Base-by-base conservation (phyloP, 1,140 invertebrate genomes). In the Amphibalanus amphitrite region DNA sequence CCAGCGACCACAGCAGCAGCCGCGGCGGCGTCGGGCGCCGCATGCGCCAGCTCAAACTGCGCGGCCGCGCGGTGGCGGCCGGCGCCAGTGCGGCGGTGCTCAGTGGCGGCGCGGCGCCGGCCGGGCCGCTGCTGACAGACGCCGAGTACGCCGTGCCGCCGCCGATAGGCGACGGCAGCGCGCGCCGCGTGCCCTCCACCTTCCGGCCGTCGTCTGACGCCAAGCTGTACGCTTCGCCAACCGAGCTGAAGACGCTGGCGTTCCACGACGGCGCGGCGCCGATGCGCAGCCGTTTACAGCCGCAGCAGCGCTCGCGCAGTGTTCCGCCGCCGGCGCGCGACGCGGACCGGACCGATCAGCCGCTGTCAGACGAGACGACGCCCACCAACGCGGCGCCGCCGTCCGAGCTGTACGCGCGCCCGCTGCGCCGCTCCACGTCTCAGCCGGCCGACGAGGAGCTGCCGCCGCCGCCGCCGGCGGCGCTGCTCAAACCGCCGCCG, bases 141-240 rank as follows among this genome's bases (percentile, higher is more conserved):
- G 47, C 10, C 6, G 47, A 59, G 47, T 59, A 59, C 17, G 47
- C 47, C 20, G 47, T 69, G 68, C 71, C 71, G 72, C 28, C 71
- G 28, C 38, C 73, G 26, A 67, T 69, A 13, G 71, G 72, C 15
- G 70, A 71, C 20, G 67, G 67, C 15, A 65, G 70, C 64, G 72
- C 67, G 17, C 40, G 74, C 26, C 47, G 47, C 47, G 76, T 90
- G 40, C 88, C 90, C 82, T 93, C 90, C 17, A 91, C 90, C 75
- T 94, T 94, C 81, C 76, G 79, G 86, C 92, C 92, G 0, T 84
- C 87, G 64, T 87, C 89, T 74, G 88, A 84, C 81, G 91, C 91
- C 70, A 93, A 93, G 79, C 81, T 94, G 47, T 94, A 94, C 80
- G 92, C 91, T 13, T 90, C 89, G 59, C 91, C 92, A 15, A 87